phyloP scores from a whole-genome alignment of 2,113 vertebrate species.

The Tenebrosternarchus preto region DNA sequence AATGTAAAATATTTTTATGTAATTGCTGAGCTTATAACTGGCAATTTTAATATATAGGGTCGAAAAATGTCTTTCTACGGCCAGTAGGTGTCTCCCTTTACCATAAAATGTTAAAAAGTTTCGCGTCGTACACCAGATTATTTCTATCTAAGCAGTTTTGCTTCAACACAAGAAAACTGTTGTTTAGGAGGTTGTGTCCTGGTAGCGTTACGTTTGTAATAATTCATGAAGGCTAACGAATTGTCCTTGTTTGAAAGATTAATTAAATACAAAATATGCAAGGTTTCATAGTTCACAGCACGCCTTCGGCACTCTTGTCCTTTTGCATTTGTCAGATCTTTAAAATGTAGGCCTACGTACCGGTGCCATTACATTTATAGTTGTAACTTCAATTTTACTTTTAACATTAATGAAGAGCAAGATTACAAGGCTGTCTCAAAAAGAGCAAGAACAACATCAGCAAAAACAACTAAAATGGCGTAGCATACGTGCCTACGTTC shows the following conservation, averaged over 20 bases:
- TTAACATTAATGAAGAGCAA: no score
- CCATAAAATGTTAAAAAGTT: constrained; percentile 47
- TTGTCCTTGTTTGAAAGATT: constrained; percentile 45
- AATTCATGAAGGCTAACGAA: constrained; percentile 44
- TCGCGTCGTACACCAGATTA: background rate
- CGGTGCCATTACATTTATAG: no score
- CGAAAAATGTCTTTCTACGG: background rate
- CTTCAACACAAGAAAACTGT: constrained; percentile 23
- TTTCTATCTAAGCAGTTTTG: background rate
- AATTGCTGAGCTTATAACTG: background rate
- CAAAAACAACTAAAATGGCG: no score
- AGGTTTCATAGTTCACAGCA: constrained; percentile 28
- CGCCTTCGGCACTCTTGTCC: constrained; percentile 9
- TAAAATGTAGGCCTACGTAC: constrained; percentile 1
- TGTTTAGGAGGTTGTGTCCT: constrained; percentile 36
- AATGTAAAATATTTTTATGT: background rate
- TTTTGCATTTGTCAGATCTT: constrained; percentile 14
- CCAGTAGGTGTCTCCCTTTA: constrained; percentile 62
- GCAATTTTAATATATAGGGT: background rate
- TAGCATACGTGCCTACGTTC: no score
- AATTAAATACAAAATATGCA: constrained; percentile 48
- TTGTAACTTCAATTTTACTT: no score
- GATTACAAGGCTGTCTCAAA: no score
- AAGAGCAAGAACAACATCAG: no score
- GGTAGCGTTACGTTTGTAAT: constrained; percentile 38